Evolutionary conservation across 1,140 invertebrate species (phyloP).

Genomic region (Listronotus bonariensis): DNA sequence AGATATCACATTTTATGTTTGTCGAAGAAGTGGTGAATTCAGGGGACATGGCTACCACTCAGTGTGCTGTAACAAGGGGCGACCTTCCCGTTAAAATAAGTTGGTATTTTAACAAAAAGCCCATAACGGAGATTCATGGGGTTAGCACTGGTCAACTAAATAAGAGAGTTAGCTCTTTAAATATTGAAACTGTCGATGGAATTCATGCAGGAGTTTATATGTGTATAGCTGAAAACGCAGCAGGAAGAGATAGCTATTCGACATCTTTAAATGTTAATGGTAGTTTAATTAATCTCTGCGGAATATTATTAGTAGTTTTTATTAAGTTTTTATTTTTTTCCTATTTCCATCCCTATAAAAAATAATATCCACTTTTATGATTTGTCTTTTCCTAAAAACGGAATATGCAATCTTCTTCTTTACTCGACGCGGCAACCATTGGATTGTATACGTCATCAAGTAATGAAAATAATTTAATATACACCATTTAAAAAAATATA

Average conservation of each 20-base stretch:
- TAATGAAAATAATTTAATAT: too few species aligned
- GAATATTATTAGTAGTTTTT: too few species aligned
- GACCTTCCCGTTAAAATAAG: slow-evolving; percentile 66
- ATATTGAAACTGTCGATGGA: slow-evolving; percentile 65
- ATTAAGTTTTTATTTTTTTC: slow-evolving; percentile 3
- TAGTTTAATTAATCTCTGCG: slow-evolving; percentile 41
- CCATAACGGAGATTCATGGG: slow-evolving; percentile 39
- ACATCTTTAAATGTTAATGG: slow-evolving; percentile 67
- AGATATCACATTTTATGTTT: slow-evolving; percentile 65
- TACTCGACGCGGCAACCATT: too few species aligned
- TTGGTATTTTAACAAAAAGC: slow-evolving; percentile 64
- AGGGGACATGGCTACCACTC: slow-evolving; percentile 64
- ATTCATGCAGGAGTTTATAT: slow-evolving; percentile 75
- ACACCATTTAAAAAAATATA: too few species aligned
- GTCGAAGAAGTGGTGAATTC: slow-evolving; percentile 63
- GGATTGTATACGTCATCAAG: too few species aligned
- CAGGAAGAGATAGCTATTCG: slow-evolving; percentile 67
- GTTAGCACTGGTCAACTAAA: slow-evolving; percentile 42
- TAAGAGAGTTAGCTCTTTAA: slow-evolving; percentile 54
- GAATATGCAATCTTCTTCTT: too few species aligned
- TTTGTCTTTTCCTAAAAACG: too few species aligned
- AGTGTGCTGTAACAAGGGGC: slow-evolving; percentile 67
- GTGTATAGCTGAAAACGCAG: slow-evolving; percentile 70
- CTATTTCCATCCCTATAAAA: not conserved
- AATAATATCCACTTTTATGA: too few species aligned